Percentiles rank a stretch among this genome's conserved stretches.
Conservation (phyloP, 2,113 vertebrate species). For the Dinomys branickii region DNA sequence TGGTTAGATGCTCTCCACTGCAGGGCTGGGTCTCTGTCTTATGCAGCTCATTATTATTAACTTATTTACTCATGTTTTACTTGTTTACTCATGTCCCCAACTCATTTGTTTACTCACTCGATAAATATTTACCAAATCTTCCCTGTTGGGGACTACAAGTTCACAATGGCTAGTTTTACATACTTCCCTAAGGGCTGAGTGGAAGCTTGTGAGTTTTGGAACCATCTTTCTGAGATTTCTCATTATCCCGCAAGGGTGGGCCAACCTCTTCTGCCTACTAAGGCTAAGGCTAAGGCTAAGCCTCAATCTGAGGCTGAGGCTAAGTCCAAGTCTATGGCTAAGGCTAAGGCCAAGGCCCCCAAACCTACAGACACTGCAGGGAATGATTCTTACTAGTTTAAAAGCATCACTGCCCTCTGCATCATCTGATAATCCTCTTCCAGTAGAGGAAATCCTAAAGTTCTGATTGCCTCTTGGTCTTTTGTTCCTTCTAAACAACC, state of each 20-base stretch:
- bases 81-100: neutral
- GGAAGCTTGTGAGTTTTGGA: too few species aligned
- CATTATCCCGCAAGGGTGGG: neutral
- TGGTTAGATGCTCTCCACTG: neutral
- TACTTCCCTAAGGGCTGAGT: neutral
- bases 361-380: neutral
- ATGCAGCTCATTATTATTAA: neutral
- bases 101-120: neutral
- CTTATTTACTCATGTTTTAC: neutral
- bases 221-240: neutral
- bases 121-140: neutral
- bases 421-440: too few species aligned
- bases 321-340: too few species aligned
- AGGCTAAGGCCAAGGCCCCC: too few species aligned
- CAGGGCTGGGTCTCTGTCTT: neutral
- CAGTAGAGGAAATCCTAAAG: too few species aligned
- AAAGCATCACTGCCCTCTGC: neutral
- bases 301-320: too few species aligned
- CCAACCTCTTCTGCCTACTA: neutral
- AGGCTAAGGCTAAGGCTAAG: neutral
- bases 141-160: neutral
- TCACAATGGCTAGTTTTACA: neutral
- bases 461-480: too few species aligned
- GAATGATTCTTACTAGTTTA: neutral
- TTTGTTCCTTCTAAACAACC: too few species aligned